phyloP scores from a whole-genome alignment of 2,797 vertebrate species.

The Pantherophis vulpinus region DNA sequence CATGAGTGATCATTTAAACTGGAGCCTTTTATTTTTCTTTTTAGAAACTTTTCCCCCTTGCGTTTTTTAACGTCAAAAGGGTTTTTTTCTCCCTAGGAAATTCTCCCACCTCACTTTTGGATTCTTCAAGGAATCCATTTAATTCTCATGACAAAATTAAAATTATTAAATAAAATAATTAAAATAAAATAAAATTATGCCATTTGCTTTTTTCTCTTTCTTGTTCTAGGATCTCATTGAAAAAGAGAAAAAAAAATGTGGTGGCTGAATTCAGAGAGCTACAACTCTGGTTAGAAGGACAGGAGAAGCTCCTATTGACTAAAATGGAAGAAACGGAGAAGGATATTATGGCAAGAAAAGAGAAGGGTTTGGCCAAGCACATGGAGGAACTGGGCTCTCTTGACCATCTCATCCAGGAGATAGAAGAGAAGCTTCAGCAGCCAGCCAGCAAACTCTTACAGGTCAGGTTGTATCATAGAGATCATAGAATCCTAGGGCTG shows the following conservation, averaged over 20 bases:
- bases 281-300: not conserved
- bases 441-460: not conserved
- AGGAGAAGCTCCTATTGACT: not conserved
- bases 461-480: not conserved
- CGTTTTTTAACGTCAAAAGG: fast-evolving
- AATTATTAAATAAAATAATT: too few species aligned
- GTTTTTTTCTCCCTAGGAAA: too few species aligned
- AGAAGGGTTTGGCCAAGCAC: not conserved
- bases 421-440: not conserved
- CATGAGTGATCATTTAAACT: too few species aligned
- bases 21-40: not conserved
- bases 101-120: not conserved
- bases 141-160: not conserved
- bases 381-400: not conserved
- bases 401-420: not conserved
- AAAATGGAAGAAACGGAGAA: not conserved
- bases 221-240: not conserved
- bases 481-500: too few species aligned
- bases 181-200: too few species aligned
- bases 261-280: not conserved
- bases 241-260: too few species aligned
- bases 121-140: not conserved
- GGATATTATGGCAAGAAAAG: not conserved
- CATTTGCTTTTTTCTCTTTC: not conserved
- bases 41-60: not conserved